These are phyloP conservation scores for Hemicentrotus pulcherrimus DNA, from an alignment of 35 echinoderm and acorn worm genomes.

Conservation along the genomic window DNA sequence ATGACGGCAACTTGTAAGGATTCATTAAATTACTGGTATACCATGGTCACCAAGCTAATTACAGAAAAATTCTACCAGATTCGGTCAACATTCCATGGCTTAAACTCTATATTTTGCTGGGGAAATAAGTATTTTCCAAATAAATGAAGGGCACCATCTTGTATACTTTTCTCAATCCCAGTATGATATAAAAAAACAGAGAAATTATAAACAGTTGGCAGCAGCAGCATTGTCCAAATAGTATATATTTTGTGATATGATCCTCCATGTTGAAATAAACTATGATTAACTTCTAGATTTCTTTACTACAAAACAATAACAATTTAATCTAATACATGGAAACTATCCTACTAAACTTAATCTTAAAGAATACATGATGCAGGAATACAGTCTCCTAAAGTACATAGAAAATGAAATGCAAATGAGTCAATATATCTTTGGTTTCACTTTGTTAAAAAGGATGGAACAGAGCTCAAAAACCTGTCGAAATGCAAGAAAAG, in stretches of 20 bases:
- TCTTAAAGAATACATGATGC: background rate
- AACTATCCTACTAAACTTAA: background rate
- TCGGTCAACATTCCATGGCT: too few relatives aligned
- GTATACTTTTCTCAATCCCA: background rate
- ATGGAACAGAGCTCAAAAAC: background rate
- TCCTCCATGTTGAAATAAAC: too few relatives aligned
- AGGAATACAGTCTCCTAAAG: background rate
- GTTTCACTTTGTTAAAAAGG: background rate
- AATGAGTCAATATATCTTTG: background rate
- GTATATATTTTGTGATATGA: too few relatives aligned
- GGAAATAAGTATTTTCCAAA: background rate
- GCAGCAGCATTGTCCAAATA: too few relatives aligned
- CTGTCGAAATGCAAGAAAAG: background rate
- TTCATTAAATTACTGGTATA: background rate
- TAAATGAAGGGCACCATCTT: background rate
- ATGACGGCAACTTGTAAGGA: too few relatives aligned
- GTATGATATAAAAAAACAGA: too few relatives aligned
- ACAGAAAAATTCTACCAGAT: too few relatives aligned
- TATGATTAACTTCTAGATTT: background rate
- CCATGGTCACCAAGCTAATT: too few relatives aligned
- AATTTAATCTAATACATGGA: background rate
- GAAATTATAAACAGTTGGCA: too few relatives aligned
- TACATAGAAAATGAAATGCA: background rate
- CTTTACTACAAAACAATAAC: background rate
- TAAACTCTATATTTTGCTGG: too few relatives aligned